phyloP scores from a whole-genome alignment of 2,888 invertebrate species.

The Drosophila kambysellisi region DNA sequence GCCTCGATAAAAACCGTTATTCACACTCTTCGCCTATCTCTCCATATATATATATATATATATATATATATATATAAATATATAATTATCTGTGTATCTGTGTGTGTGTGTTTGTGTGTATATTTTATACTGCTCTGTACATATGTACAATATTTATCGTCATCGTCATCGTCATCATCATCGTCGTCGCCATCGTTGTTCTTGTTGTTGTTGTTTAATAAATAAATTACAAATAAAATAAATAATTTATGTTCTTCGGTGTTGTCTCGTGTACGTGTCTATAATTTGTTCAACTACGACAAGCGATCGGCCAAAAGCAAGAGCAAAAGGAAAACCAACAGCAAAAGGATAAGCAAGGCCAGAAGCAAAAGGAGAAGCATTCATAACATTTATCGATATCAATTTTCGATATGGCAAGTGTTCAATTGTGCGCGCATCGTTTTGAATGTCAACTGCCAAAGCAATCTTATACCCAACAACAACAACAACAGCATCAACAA shows the following conservation, averaged over 20 bases:
- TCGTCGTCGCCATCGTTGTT: slow-evolving; percentile 21
- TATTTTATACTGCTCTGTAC: slow-evolving; percentile 66
- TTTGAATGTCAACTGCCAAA: slow-evolving; percentile 39
- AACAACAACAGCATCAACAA: slow-evolving; percentile 24
- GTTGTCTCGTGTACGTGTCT: slow-evolving; percentile 80
- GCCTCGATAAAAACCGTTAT: slow-evolving; percentile 14
- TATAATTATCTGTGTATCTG: slow-evolving; percentile 27
- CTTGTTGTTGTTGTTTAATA: slow-evolving; percentile 65
- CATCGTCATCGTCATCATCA: slow-evolving; percentile 49
- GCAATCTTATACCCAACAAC: slow-evolving; percentile 31
- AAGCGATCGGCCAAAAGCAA: slow-evolving; percentile 71
- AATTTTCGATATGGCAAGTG: slow-evolving; percentile 42
- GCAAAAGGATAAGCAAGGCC: slow-evolving; percentile 9
- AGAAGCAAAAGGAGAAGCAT: slow-evolving; percentile 8
- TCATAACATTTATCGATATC: slow-evolving; percentile 38
- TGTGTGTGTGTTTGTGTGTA: slow-evolving; percentile 52
- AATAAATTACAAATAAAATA: slow-evolving; percentile 63
- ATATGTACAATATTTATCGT: slow-evolving; percentile 78
- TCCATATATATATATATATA: slow-evolving; percentile 7
- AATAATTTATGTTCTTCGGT: slow-evolving; percentile 75
- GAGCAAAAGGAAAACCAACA: slow-evolving; percentile 15
- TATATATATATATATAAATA: slow-evolving; percentile 17
- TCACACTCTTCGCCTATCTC: slow-evolving; percentile 4
- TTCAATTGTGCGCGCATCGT: slow-evolving; percentile 25
- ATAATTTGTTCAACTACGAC: slow-evolving; percentile 77